These are phyloP conservation scores for Gari tellinella DNA, from an alignment of 2,888 invertebrate genomes.

Conservation along the genomic window DNA sequence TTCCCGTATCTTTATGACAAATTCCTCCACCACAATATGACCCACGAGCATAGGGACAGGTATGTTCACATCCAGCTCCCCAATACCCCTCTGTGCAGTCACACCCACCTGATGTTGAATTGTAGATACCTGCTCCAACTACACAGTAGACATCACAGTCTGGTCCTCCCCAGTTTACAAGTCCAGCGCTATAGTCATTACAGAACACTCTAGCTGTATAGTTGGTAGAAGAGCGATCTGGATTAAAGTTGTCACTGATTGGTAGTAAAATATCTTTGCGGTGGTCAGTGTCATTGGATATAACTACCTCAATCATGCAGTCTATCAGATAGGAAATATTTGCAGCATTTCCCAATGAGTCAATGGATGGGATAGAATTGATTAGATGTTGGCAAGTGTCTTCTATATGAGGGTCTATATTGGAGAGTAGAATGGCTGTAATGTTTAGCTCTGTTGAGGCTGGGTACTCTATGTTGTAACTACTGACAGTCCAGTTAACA, in stretches of 20 bases:
- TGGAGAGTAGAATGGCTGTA: constrained; percentile 12
- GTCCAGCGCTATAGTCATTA: constrained; percentile 12
- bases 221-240: constrained; percentile 23
- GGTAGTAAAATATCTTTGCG: constrained; percentile 19
- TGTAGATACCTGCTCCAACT: constrained; percentile 44
- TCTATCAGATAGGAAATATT: constrained; percentile 17
- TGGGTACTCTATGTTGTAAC: constrained; percentile 42
- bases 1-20: constrained; percentile 57
- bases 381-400: constrained; percentile 17
- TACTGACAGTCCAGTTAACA: constrained; percentile 61
- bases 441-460: constrained; percentile 9
- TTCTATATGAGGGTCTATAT: constrained; percentile 10
- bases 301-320: constrained; percentile 22
- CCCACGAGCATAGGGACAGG: constrained; percentile 54
- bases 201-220: constrained; percentile 30
- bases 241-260: constrained; percentile 33
- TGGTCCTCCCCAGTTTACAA: constrained; percentile 54
- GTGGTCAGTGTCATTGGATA: not conserved
- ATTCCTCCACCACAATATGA: constrained; percentile 64
- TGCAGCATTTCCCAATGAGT: constrained; percentile 2
- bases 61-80: constrained; percentile 56
- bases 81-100: constrained; percentile 66
- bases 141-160: constrained; percentile 56
- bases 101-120: constrained; percentile 38
- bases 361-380: not conserved